Conservation (phyloP, 2,797 vertebrate genomes). For the Pseudochromis fuscus region DNA sequence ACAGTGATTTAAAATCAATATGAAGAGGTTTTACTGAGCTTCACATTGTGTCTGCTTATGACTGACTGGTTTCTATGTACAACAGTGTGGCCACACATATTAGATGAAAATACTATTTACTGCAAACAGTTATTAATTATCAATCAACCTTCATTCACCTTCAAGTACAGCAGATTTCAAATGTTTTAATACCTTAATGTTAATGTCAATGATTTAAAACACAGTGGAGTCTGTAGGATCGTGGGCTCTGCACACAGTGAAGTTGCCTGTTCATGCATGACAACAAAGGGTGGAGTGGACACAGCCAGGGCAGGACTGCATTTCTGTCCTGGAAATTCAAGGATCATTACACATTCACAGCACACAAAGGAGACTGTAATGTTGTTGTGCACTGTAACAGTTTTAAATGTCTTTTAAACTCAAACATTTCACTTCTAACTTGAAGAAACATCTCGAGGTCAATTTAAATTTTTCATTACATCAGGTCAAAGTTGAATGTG, state of each 20-base stretch:
- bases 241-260: too few relatives aligned
- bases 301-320: slow-evolving; percentile 14
- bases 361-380: too few relatives aligned
- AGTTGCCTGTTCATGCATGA: too few relatives aligned
- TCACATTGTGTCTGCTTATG: slow-evolving; percentile 11
- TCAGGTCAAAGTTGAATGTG: too few relatives aligned
- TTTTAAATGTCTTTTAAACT: too few relatives aligned
- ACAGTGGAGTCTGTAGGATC: too few relatives aligned
- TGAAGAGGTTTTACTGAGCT: slow-evolving; percentile 26
- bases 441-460: too few relatives aligned
- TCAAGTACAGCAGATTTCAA: background rate
- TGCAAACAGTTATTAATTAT: background rate
- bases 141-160: background rate
- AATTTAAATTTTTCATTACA: too few relatives aligned
- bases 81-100: background rate
- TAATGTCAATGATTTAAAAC: too few relatives aligned
- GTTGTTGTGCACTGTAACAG: too few relatives aligned
- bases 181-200: background rate
- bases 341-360: slow-evolving; percentile 18
- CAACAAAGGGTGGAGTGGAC: background rate
- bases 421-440: too few relatives aligned
- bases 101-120: background rate
- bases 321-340: slow-evolving; percentile 14
- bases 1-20: slow-evolving; percentile 55
- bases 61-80: slow-evolving; percentile 10